Percentiles rank a stretch among this genome's conserved stretches.
These are phyloP conservation scores for Tubulanus polymorphus DNA, from an alignment of 2,888 invertebrate species.

Conservation along the genomic window DNA sequence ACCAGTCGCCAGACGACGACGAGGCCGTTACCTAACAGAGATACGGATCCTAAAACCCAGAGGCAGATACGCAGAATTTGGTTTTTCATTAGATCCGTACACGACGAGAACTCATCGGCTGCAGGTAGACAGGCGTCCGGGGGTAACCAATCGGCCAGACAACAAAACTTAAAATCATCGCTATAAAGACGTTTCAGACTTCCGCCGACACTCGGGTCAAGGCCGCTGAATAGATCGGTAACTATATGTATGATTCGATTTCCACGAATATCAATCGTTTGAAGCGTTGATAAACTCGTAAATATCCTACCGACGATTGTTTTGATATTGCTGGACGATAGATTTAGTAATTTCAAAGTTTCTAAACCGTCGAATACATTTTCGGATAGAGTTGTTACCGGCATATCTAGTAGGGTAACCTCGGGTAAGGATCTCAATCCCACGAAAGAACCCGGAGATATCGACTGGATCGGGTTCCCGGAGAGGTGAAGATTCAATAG, in stretches of 20 bases:
- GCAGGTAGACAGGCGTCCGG: neutral
- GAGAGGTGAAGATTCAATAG: too few relatives aligned
- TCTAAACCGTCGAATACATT: neutral
- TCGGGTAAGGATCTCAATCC: too few relatives aligned
- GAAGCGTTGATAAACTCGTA: neutral
- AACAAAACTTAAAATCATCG: neutral
- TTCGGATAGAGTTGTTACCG: too few relatives aligned
- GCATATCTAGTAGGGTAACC: too few relatives aligned
- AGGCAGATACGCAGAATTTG: neutral
- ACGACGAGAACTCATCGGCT: neutral
- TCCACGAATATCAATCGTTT: neutral
- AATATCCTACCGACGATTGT: neutral
- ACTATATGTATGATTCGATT: neutral
- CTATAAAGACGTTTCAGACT: too few relatives aligned
- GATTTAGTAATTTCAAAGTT: neutral
- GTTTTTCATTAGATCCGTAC: neutral
- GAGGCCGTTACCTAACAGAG: neutral
- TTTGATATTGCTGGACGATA: neutral
- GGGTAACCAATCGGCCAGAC: neutral
- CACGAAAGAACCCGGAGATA: too few relatives aligned
- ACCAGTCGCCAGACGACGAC: neutral
- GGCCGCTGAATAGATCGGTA: neutral
- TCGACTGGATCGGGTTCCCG: too few relatives aligned
- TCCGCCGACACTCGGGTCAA: neutral
- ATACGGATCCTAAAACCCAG: neutral